Evolutionary conservation across 2,888 invertebrate genomes (phyloP), one percentile per base, ranked within the genome.

Genomic region (Sicus ferrugineus): DNA sequence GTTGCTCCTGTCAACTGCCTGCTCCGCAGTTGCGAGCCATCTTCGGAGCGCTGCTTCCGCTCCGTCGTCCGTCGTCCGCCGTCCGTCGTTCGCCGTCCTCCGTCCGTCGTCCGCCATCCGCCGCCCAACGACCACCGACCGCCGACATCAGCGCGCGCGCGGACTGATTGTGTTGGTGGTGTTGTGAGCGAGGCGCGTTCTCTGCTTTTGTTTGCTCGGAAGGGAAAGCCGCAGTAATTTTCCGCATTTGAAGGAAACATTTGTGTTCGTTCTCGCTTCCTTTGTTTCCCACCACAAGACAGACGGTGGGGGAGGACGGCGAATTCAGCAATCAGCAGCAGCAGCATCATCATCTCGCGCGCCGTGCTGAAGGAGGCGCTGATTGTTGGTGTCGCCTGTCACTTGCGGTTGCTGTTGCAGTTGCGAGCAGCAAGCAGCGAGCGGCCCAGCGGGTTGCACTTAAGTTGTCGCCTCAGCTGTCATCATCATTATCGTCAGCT

Each of bases 401-500:
- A 38, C 14, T 7, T 9, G 46, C 14, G 9, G 9, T 14, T 46
- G 46, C 6, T 46, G n/a, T 14, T 46, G 46, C 14, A n/a, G 46
- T 3, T 46, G 38, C 7, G 9, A 14, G 14, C 38, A 14, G 38
- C 38, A 14, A 38, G 46, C 14, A 3, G 46, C 14, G 42, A 11
- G 48, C 30, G 28, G 11, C 67, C 30, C 67, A 67, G 59, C 34
- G 34, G 46, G 59, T 31, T 59, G 59, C 67, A 59, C 59, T 67
- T 59, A 67, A 67, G 59, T 59, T 67, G 58, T 67, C 67, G 58
- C 67, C 59, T 59, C 23, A 67, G 58, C 46, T 48, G 59, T 67
- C 59, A 59, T 67, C 67, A 67, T 67, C 59, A 67, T 67, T 67
- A 67, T 67, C 48, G 67, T 67, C 67, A 59, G 67, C 59, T 59